Evolutionary conservation across 2,797 vertebrate species (phyloP).

Genomic region (Chloroceryle amazona): DNA sequence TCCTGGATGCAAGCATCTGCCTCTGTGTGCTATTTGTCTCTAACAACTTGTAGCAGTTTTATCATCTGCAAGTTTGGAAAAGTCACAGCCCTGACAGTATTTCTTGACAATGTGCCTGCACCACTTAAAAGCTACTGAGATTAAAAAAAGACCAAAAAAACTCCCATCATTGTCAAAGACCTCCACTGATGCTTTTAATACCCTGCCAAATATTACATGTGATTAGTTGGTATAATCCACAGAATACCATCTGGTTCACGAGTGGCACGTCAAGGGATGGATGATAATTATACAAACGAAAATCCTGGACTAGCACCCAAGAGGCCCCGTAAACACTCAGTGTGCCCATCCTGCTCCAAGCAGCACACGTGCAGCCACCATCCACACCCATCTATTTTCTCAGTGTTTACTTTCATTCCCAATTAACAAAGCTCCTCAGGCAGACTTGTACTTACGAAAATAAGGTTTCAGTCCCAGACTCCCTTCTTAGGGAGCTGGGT

Average conservation of each 20-base stretch:
- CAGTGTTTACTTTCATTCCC: slow-evolving; percentile 22
- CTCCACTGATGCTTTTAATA: slow-evolving; percentile 27
- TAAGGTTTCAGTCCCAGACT: not conserved
- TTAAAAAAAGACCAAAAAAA: not conserved
- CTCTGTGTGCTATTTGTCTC: not conserved
- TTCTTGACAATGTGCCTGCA: not conserved
- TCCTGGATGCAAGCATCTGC: not conserved
- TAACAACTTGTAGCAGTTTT: not conserved
- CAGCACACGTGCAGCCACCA: fast-evolving
- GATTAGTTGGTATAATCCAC: slow-evolving; percentile 29
- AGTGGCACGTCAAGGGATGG: fast-evolving
- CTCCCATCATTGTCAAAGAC: not conserved
- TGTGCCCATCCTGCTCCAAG: not conserved
- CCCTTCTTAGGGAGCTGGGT: not conserved
- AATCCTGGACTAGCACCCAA: not conserved
- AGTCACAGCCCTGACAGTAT: not conserved
- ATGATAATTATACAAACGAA: not conserved
- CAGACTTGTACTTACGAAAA: not conserved
- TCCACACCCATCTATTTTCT: slow-evolving; percentile 20
- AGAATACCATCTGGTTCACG: not conserved
- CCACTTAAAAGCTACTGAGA: slow-evolving; percentile 38
- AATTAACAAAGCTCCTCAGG: not conserved
- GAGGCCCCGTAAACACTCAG: not conserved
- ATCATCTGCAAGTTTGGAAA: slow-evolving; percentile 1
- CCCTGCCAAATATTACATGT: slow-evolving; percentile 22